Evolutionary conservation across 2,797 vertebrate genomes (phyloP), one percentile per base, ranked within the genome.

Genomic region (Microhierax caerulescens): DNA sequence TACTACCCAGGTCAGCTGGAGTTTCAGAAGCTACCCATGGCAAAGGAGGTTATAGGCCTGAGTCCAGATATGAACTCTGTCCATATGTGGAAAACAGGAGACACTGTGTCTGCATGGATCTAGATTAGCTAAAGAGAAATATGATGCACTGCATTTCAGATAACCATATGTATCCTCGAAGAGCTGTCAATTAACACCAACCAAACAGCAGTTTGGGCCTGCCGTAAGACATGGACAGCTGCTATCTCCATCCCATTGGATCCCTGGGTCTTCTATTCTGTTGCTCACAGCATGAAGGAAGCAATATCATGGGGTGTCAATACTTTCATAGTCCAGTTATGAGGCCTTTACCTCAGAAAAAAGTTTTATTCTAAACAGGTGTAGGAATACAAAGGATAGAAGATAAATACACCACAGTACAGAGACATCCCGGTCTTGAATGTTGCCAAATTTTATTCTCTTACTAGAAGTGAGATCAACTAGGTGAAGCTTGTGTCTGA

Each of bases 261-360:
- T 48, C 17, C 27, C 13, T 75, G 43, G 30, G 59, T 64, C 30
- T 85, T 80, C 30, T 61, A 10, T 50, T 50, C 23, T 34, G 10
- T 37, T 47, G 20, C 7, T 10, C 24, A 59, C 27, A 53, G 16
- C 25, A 54, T 39, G 41, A 60, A 85, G 21, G 22, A 60, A 65
- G 30, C 0, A 1, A 36, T 54, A 51, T 41, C 41, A 61, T 1
- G 2, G 7, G 6, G 28, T n/a, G 30, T 50, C n/a, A 32, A 47
- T 80, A 14, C 9, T 70, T 64, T 48, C 41, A 19, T 28, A 34
- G 12, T 19, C 18, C 57, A 50, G 17, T 18, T 11, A 39, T 34
- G 13, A 48, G 37, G 15, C n/a, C 37, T 61, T 70, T 57, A 53
- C 28, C 18, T 76, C 5, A 1, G 34, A 20, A 82, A 68, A 68